These are phyloP conservation scores for Notarius lentiginosus DNA, from an alignment of 2,113 vertebrate species.

Conservation along the genomic window DNA sequence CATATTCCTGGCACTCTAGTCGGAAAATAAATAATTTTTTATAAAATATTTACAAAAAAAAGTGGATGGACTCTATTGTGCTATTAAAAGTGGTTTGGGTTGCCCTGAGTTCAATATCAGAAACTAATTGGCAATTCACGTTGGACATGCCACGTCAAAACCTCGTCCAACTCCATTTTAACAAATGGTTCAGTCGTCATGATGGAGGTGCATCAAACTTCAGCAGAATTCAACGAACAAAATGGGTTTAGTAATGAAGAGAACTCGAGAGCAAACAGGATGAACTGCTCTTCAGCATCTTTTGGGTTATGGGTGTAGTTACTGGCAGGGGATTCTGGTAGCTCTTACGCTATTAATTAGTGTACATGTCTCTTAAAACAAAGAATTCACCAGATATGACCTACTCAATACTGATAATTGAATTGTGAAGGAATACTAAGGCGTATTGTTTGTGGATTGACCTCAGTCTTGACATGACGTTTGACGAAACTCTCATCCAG, in stretches of 20 bases:
- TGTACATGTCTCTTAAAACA: neutral
- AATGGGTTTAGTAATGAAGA: neutral
- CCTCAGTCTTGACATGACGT: neutral
- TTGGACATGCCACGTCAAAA: neutral
- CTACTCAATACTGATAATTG: neutral
- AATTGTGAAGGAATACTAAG: neutral
- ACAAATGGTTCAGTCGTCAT: neutral
- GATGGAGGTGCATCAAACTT: neutral
- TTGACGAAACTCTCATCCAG: neutral
- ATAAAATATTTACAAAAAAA: neutral
- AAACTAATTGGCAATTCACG: neutral
- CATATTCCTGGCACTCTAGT: neutral
- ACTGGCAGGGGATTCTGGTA: neutral
- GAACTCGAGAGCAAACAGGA: neutral
- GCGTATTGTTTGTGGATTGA: neutral
- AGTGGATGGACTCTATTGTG: neutral
- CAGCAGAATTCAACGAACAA: neutral
- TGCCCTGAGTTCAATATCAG: neutral
- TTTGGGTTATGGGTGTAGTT: neutral
- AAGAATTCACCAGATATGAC: neutral
- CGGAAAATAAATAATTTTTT: constrained; percentile 32
- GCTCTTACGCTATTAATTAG: neutral
- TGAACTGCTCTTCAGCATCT: neutral
- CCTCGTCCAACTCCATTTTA: neutral
- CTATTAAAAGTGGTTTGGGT: neutral